Evolutionary conservation across 2,888 invertebrate genomes (phyloP).

Genomic region (Archips xylosteana): DNA sequence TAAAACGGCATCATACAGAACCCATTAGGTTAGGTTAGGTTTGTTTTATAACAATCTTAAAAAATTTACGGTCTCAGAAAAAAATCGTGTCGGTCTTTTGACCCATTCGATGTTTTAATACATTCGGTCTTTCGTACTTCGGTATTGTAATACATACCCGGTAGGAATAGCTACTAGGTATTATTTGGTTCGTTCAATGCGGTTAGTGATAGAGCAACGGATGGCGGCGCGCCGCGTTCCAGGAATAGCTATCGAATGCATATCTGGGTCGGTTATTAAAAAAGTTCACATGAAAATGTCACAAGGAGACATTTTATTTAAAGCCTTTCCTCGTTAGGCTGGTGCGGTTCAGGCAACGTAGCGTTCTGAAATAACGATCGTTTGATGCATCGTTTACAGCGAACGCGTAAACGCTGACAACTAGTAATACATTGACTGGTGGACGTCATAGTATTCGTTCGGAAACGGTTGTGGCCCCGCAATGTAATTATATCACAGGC

Average conservation of each 20-base stretch:
- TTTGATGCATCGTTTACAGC: conserved; percentile 48
- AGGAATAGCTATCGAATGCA: conserved; percentile 3
- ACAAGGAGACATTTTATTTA: conserved; percentile 4
- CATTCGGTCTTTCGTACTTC: no score
- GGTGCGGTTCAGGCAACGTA: conserved; percentile 47
- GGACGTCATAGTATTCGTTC: background rate
- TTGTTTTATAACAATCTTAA: no score
- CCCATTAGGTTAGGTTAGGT: no score
- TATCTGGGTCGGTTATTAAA: conserved; percentile 15
- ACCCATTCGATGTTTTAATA: no score
- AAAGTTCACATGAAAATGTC: conserved; percentile 3
- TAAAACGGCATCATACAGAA: no score
- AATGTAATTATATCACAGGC: background rate
- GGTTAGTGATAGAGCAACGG: background rate
- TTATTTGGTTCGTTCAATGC: background rate
- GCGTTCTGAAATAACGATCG: conserved; percentile 61
- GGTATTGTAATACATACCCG: no score
- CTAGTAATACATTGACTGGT: background rate
- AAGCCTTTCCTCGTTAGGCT: conserved; percentile 48
- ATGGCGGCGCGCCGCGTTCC: background rate
- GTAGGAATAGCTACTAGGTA: background rate
- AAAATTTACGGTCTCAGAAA: no score
- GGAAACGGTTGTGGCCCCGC: background rate
- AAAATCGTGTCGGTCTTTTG: no score
- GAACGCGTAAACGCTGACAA: background rate